A percentile compares a stretch with the other conserved stretches of the same genome.
phyloP scores from a whole-genome alignment of 37 sponge, comb jelly and placozoan genomes.

The Mnemiopsis leidyi region DNA sequence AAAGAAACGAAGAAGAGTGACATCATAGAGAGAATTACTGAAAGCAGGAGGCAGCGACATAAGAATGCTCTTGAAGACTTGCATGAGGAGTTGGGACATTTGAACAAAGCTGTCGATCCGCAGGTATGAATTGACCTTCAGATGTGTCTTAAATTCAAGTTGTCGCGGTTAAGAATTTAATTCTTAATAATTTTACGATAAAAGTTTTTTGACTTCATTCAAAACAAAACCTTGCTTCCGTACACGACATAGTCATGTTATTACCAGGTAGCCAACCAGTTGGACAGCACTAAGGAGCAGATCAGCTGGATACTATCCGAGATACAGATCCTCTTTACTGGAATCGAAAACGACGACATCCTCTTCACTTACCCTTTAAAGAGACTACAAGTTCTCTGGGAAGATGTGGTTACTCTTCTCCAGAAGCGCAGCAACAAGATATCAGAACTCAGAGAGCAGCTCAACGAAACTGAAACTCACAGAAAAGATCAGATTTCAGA shows the following conservation, averaged over 20 bases:
- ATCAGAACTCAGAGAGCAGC: not conserved
- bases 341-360: not conserved
- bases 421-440: constrained; percentile 58
- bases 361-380: constrained; percentile 61
- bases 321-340: constrained; percentile 11
- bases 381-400: constrained; percentile 31
- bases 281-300: not conserved
- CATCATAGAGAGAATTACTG: constrained; percentile 47
- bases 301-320: constrained; percentile 53
- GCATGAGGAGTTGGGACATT: constrained; percentile 41
- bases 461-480: not conserved
- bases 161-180: no score
- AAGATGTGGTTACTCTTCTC: constrained; percentile 27
- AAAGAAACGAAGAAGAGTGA: constrained; percentile 17
- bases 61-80: constrained; percentile 25
- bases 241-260: not conserved
- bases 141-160: no score
- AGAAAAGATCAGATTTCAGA: constrained; percentile 61
- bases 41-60: constrained; percentile 21
- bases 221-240: no score
- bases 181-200: no score
- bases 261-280: not conserved
- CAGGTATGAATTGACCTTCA: not conserved
- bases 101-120: constrained; percentile 26
- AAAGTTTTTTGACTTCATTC: no score